Conservation (phyloP, 2,113 vertebrate genomes). For the Thamnophis sirtalis region DNA sequence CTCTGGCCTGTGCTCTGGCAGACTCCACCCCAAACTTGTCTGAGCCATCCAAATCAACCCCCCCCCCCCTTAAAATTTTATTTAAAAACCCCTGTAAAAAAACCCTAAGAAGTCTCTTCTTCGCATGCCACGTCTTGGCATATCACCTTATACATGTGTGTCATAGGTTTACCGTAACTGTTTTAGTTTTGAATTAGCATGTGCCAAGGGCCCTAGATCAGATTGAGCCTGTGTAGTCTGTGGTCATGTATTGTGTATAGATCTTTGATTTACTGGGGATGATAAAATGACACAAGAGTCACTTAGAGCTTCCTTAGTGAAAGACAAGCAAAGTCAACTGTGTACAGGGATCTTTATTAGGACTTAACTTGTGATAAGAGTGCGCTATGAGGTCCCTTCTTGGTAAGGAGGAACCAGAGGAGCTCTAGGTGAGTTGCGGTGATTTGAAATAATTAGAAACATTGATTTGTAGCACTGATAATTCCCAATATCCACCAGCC, state of each 20-base stretch:
- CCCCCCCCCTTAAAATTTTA: too few species aligned
- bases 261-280: neutral
- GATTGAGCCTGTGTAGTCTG: neutral
- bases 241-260: neutral
- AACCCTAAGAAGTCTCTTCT: too few species aligned
- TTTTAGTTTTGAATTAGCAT: neutral
- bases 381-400: neutral
- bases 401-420: neutral
- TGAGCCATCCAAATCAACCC: too few species aligned
- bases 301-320: neutral
- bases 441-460: neutral
- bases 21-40: too few species aligned
- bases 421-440: neutral
- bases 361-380: neutral
- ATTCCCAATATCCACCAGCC: neutral
- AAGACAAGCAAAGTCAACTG: neutral
- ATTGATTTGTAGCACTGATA: neutral
- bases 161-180: neutral
- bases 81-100: too few species aligned
- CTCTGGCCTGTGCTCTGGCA: too few species aligned
- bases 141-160: neutral
- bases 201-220: neutral
- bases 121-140: too few species aligned
- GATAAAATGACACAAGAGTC: neutral
- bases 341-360: neutral